Percentiles rank a stretch among this genome's conserved stretches.
phyloP scores from a whole-genome alignment of 2,113 vertebrate species.

The Tyrannus savana region DNA sequence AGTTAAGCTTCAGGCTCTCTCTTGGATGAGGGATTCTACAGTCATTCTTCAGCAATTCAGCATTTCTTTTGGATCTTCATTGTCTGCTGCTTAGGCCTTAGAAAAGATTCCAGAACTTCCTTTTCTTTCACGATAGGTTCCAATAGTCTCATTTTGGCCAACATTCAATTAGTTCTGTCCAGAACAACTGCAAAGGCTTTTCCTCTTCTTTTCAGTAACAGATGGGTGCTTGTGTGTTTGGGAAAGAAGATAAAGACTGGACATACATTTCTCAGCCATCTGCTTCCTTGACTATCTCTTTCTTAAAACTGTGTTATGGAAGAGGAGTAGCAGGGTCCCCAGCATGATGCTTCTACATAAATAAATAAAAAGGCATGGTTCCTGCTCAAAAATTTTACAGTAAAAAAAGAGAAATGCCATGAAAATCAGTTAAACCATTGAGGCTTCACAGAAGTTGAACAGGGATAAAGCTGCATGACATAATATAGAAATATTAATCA shows the following conservation, averaged over 20 bases:
- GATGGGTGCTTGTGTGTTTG: neutral
- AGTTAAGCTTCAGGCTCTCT: neutral
- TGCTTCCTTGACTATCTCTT: neutral
- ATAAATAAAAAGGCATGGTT: neutral
- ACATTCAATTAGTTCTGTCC: neutral
- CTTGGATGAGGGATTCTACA: neutral
- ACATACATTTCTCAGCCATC: constrained; percentile 15
- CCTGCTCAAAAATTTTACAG: neutral
- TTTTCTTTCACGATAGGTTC: neutral
- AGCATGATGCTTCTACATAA: neutral
- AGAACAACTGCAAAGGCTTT: neutral
- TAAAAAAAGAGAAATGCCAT: neutral
- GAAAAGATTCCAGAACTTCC: neutral
- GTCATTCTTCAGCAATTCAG: neutral
- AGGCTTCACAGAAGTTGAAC: neutral
- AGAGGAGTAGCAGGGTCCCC: neutral
- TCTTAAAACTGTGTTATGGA: neutral
- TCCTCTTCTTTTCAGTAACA: neutral
- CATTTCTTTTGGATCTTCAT: neutral
- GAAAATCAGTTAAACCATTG: neutral
- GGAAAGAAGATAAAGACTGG: neutral
- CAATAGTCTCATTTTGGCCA: neutral
- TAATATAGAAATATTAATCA: neutral
- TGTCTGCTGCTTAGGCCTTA: neutral
- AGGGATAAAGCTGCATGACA: neutral